Evolutionary conservation across 2,113 vertebrate species (phyloP), one percentile per base, ranked within the genome.

Genomic region (Garra rufa): DNA sequence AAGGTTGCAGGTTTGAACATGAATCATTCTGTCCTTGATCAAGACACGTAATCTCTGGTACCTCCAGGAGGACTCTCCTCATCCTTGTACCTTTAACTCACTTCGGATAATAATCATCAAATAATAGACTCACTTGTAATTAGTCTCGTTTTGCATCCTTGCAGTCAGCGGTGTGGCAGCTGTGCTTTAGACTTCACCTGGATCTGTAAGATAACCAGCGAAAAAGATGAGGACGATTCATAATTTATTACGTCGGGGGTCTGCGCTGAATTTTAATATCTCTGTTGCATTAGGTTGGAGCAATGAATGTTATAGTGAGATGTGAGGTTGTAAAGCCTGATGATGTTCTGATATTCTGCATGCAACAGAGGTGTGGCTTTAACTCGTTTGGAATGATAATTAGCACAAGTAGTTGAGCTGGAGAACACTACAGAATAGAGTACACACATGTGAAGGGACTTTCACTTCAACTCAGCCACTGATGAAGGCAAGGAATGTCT

Each of bases 251-350:
- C 26, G 77, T 52, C 57, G 67, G 63, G 86, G 55, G 50, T 79
- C 76, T 84, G 86, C 82, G 75, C 77, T 67, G 86, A 87, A 87
- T 87, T 84, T 80, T 81, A 84, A 87, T 84, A 76, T 50, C 76
- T 28, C 48, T 71, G 48, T 85, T 85, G 76, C 83, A 67, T 85
- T 44, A 30, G 44, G 69, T n/a, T 76, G 69, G 55, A 50, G 65
- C 34, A 34, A 61, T 74, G 43, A 63, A 71, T 75, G 67, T 74
- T 79, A 73, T 80, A 26, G 44, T 74, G 69, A 75, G 76, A 48
- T 65, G 69, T 41, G 84, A 85, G 77, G 77, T 85, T 79, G 76
- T 81, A 81, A 81, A 70, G 44, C 63, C 17, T 81, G 48, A 69
- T 70, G 79, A 81, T 55, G 44, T 50, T 48, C 61, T 30, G 78